Percentiles rank a stretch among this genome's conserved stretches.
phyloP scores from a whole-genome alignment of 2,797 vertebrate genomes.

The Paramormyrops hopkinsi region DNA sequence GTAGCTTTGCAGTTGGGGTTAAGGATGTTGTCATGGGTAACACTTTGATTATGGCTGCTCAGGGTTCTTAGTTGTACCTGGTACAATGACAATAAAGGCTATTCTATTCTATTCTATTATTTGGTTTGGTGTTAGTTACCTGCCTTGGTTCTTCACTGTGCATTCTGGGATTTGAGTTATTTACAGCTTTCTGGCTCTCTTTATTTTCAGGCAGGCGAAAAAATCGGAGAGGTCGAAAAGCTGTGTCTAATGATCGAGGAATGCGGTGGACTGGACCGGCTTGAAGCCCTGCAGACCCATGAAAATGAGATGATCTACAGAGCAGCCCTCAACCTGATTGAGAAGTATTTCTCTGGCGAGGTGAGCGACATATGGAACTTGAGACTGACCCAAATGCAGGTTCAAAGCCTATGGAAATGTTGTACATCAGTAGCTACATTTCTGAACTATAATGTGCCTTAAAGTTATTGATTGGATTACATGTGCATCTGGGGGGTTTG shows the following conservation, averaged over 20 bases:
- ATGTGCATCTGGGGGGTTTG: background rate
- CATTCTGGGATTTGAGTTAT: background rate
- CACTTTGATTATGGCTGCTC: background rate
- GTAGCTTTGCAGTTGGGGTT: background rate
- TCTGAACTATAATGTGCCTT: background rate
- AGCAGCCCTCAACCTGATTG: conserved; percentile 79
- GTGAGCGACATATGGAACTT: conserved; percentile 49
- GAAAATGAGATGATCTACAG: conserved; percentile 90
- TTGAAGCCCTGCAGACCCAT: conserved; percentile 86
- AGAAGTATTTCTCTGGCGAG: conserved; percentile 93
- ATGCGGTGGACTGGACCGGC: conserved; percentile 84
- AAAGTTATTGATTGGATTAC: background rate
- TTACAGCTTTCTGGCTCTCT: background rate
- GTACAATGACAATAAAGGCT: too few relatives aligned
- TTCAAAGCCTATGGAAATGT: background rate
- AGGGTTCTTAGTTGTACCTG: too few relatives aligned
- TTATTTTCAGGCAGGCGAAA: conserved; percentile 77
- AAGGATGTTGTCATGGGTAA: background rate
- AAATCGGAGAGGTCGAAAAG: conserved; percentile 86
- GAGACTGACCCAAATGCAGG: background rate
- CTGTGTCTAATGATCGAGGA: conserved; percentile 90
- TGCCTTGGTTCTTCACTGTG: background rate
- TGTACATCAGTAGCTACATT: background rate
- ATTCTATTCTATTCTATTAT: too few relatives aligned
- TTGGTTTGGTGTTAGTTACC: background rate